These are phyloP conservation scores for Amblyjoppa proteus DNA, from an alignment of 2,888 invertebrate species.

Conservation along the genomic window DNA sequence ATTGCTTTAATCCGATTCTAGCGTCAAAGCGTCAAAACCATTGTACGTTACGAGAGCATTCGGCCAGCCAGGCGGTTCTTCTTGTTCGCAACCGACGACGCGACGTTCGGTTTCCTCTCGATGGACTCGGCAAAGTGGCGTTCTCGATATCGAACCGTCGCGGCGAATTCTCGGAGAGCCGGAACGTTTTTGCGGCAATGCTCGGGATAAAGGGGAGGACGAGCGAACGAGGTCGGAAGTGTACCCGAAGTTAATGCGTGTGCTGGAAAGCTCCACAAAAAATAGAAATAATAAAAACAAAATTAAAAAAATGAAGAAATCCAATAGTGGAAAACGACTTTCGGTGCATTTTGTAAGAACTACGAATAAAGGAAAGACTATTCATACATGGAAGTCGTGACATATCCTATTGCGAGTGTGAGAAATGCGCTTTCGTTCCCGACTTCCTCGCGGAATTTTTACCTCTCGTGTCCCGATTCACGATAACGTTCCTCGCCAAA, in stretches of 20 bases:
- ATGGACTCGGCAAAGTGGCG: constrained; percentile 8
- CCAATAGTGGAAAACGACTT: constrained; percentile 4
- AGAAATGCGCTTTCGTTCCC: constrained; percentile 21
- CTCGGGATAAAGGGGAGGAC: background rate
- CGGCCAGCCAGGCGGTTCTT: constrained; percentile 7
- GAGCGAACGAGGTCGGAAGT: background rate
- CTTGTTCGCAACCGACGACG: background rate
- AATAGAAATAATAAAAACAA: background rate
- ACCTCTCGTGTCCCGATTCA: constrained; percentile 19
- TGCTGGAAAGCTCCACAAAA: background rate
- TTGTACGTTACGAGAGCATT: constrained; percentile 25
- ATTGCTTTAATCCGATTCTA: constrained; percentile 30
- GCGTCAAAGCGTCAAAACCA: constrained; percentile 12
- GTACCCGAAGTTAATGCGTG: background rate
- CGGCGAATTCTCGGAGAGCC: background rate
- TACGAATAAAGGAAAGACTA: background rate
- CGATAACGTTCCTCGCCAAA: constrained; percentile 12
- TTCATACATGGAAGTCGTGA: constrained; percentile 9
- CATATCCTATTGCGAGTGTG: constrained; percentile 14
- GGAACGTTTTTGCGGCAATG: background rate
- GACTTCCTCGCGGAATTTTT: constrained; percentile 19
- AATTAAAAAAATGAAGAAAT: background rate
- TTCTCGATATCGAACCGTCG: background rate
- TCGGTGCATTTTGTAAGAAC: background rate
- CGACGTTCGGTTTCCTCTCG: constrained; percentile 21